Evolutionary conservation across 2,888 invertebrate genomes (phyloP).

Genomic region (Himalopsyche kuldschensis): DNA sequence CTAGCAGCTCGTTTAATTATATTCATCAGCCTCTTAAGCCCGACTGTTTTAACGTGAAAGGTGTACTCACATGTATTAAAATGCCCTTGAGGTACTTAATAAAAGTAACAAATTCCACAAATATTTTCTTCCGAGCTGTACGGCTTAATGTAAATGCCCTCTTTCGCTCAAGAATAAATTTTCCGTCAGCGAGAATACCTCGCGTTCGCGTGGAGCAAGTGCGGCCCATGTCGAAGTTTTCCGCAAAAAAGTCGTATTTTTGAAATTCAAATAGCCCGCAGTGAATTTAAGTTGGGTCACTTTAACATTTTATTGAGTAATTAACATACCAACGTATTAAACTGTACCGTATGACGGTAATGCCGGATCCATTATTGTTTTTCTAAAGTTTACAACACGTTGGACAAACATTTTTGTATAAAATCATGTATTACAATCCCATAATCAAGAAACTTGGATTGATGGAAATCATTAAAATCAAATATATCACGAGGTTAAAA

Average conservation of each 20-base stretch:
- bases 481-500: no score
- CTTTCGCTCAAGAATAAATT: not conserved
- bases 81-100: not conserved
- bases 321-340: not conserved
- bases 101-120: not conserved
- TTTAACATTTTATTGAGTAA: not conserved
- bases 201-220: not conserved
- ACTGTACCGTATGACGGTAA: not conserved
- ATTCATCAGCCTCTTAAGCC: no score
- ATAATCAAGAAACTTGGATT: no score
- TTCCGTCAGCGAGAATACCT: not conserved
- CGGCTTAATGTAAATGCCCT: not conserved
- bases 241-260: not conserved
- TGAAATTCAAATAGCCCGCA: not conserved
- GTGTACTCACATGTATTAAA: no score
- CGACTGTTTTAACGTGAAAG: no score
- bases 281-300: not conserved
- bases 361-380: no score
- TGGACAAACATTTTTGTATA: no score
- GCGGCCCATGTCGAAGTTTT: not conserved
- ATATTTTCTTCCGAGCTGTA: not conserved
- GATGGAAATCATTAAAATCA: no score
- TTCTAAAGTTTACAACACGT: no score
- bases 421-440: no score
- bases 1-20: no score